These are phyloP conservation scores for Dipodomys spectabilis DNA, from an alignment of 2,113 vertebrate genomes.

Conservation along the genomic window DNA sequence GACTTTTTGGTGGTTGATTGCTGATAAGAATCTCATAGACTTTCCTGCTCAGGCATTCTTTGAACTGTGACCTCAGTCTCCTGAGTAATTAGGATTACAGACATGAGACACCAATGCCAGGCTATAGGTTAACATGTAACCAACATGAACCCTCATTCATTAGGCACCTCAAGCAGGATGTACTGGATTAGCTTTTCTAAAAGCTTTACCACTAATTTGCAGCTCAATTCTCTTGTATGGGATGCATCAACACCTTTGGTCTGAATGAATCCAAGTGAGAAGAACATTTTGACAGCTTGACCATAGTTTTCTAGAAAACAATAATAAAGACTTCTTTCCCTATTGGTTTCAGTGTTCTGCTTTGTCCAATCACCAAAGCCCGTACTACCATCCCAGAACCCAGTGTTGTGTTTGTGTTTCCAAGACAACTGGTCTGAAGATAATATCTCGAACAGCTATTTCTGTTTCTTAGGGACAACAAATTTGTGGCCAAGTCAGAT, in stretches of 20 bases:
- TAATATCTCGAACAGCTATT: not conserved
- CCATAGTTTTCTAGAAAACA: not conserved
- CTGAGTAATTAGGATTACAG: too few relatives aligned
- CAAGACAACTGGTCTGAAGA: not conserved
- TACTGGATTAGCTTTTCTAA: not conserved
- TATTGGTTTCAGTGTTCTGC: not conserved
- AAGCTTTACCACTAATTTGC: not conserved
- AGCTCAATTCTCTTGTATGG: not conserved
- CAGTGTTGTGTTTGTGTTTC: not conserved
- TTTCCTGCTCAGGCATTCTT: too few relatives aligned
- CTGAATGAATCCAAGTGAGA: not conserved
- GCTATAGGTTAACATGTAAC: not conserved
- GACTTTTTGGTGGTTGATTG: too few relatives aligned
- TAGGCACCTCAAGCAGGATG: not conserved
- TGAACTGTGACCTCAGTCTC: too few relatives aligned
- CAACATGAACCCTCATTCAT: not conserved
- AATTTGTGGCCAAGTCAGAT: slow-evolving; percentile 7
- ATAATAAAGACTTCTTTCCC: not conserved
- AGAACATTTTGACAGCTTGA: not conserved
- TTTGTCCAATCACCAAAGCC: not conserved
- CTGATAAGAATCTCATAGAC: too few relatives aligned
- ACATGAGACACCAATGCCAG: too few relatives aligned
- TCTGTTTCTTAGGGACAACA: slow-evolving; percentile 5
- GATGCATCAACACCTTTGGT: not conserved
- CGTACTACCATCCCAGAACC: not conserved